These are phyloP conservation scores for Orthosia cruda DNA, from an alignment of 2,888 invertebrate genomes.

Conservation along the genomic window DNA sequence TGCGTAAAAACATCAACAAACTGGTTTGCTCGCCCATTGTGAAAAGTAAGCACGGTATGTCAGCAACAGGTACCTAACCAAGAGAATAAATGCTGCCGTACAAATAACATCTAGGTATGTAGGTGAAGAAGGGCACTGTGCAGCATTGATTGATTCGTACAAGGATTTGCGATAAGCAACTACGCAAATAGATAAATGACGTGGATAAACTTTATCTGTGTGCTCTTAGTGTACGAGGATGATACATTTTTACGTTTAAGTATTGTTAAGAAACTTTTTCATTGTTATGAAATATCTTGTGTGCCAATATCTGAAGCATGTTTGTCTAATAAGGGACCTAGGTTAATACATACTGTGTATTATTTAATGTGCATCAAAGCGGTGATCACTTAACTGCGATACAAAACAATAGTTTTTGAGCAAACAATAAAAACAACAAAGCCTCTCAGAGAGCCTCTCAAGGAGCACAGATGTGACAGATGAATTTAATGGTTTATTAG, in stretches of 20 bases:
- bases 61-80: conserved; percentile 63
- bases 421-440: conserved; percentile 7
- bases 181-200: conserved; percentile 58
- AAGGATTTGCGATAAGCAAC: conserved; percentile 60
- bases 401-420: conserved; percentile 10
- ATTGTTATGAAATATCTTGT: conserved; percentile 31
- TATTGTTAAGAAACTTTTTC: not conserved
- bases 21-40: conserved; percentile 79
- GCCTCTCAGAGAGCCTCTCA: not conserved
- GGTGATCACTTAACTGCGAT: not conserved
- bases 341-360: not conserved
- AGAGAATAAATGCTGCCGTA: conserved; percentile 41
- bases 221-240: conserved; percentile 17
- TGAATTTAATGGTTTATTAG: conserved; percentile 28
- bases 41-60: conserved; percentile 69
- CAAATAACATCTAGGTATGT: conserved; percentile 32
- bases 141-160: conserved; percentile 50
- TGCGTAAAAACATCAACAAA: conserved; percentile 79
- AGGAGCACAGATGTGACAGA: conserved; percentile 1
- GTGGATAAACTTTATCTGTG: conserved; percentile 52
- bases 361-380: conserved; percentile 1
- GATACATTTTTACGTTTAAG: conserved; percentile 17
- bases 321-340: not conserved
- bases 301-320: conserved; percentile 4
- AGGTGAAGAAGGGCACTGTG: conserved; percentile 36